Base-by-base conservation (phyloP, 2,113 vertebrate species). In the Silurus asotus region DNA sequence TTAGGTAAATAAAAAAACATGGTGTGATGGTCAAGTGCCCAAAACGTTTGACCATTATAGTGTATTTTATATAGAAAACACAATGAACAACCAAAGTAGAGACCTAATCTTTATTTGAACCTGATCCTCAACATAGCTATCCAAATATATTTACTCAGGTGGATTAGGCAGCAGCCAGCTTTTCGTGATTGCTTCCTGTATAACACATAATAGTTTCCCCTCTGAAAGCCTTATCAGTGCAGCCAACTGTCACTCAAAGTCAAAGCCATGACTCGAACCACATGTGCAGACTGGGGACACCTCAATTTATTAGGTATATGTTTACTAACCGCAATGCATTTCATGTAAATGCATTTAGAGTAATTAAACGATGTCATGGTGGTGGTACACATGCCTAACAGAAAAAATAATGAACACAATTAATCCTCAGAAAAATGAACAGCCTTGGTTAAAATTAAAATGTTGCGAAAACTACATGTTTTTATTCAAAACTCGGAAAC, bases 161-260 rank as follows among this genome's bases (percentile, higher is more conserved):
- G 92, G 91, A 85, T 93, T 82, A 94, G 91, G 92, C 90, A 88
- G 90, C 92, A 91, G 91, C 92, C 92, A 90, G 88, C 86, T 91
- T 90, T 94, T 94, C 92, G 92, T 93, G 94, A 95, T 94, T 93
- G 90, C 89, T 95, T 95, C 94, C 94, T 94, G 94, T 89, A 93
- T 94, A 92, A 94, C 92, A 91, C 92, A 93, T 90, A 90, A 95
- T 93, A 93, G 92, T 93, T 95, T 95, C 94, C 95, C 91, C 89
- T 93, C 91, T 94, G 94, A 92, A 94, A 93, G 92, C 90, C 89
- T 92, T 91, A 92, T 93, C 90, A 67, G 92, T 91, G 91, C 88
- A 91, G 88, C 81, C 86, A 70, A 88, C 88, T 9, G 82, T 85
- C n/a, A 2, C 53, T 51, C 69, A 82, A 90, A 90, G 89, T 88